phyloP scores from a whole-genome alignment of 2,888 invertebrate genomes.

The Acrobasis consociella region DNA sequence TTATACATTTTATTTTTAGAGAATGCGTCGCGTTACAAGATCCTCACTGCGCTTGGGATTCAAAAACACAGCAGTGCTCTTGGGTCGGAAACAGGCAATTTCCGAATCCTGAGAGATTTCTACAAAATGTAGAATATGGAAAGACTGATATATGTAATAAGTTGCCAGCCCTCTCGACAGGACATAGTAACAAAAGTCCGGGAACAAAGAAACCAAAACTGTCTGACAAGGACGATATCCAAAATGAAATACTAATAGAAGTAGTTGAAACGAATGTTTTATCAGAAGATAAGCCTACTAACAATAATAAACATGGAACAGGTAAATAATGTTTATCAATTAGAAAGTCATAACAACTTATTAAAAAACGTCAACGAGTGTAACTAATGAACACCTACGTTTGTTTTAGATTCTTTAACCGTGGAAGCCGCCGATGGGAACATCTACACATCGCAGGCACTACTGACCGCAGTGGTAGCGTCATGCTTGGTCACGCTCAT shows the following conservation, averaged over 20 bases:
- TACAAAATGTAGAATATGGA: constrained; percentile 89
- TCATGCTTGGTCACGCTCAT: constrained; percentile 91
- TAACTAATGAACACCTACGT: constrained; percentile 13
- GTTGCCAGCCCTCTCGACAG: constrained; percentile 68
- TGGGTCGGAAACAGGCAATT: constrained; percentile 82
- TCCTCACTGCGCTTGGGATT: constrained; percentile 99
- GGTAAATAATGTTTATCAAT: constrained; percentile 45
- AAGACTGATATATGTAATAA: constrained; percentile 84
- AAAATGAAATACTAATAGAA: constrained; percentile 86
- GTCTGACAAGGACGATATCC: constrained; percentile 81
- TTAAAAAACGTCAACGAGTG: not conserved
- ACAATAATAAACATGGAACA: constrained; percentile 75
- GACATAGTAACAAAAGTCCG: constrained; percentile 68
- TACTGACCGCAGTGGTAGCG: constrained; percentile 90
- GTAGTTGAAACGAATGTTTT: constrained; percentile 85
- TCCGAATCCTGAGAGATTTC: constrained; percentile 84
- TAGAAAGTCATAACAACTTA: too few relatives aligned
- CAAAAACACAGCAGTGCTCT: constrained; percentile 83
- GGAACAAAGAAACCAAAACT: constrained; percentile 71
- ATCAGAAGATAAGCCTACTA: constrained; percentile 78
- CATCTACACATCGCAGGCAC: constrained; percentile 90
- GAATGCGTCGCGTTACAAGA: constrained; percentile 96
- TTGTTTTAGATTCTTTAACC: constrained; percentile 66
- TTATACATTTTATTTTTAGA: constrained; percentile 75
- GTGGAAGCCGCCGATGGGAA: constrained; percentile 84